Base-by-base conservation (phyloP, 2,797 vertebrate genomes). In the Mastacembelus armatus region DNA sequence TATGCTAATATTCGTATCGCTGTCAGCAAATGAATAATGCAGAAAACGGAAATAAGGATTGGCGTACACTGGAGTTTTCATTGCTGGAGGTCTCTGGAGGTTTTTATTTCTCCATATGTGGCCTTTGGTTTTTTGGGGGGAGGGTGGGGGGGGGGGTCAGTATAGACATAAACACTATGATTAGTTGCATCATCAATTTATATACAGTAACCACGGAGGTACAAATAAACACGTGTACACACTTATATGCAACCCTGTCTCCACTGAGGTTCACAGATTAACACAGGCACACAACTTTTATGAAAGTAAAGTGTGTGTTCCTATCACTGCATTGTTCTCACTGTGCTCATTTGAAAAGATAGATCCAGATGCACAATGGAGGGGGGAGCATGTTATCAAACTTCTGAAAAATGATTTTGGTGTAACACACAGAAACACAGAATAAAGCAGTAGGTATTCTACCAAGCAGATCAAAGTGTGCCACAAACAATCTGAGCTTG, bases 1-100 rank as follows among this genome's bases (percentile, higher is more conserved):
- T 86, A 84, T 84, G 83, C 81, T 91, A 87, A 89, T 88, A 89
- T 85, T 92, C 90, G 78, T 91, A 91, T 89, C 83, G 66, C 81
- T 89, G 80, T 86, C 78, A 76, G 76, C 15, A 43, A 45, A 88
- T 89, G 79, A 91, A 91, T 90, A 91, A 90, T 91, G 83, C 84
- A 88, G 66, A 60, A 44, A 54, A 65, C 21, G 80, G 77, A 81
- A 80, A 64, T 72, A 62, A 79, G 66, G 43, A 77, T 63, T 85
- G 67, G 75, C 61, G 64, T 59, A 30, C 45, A 35, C 55, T 59
- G 50, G 14, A 79, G 60, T 81, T 84, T 74, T 62, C 62, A 56
- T 61, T 40, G 51, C 74, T 74, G 56, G 61, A 35, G 81, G 81
- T 78, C 62, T 72, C 75, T 57, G 40, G 80, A 80, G 72, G 66